Percentiles rank a stretch among this genome's conserved stretches.
Conservation (phyloP, 2,797 vertebrate genomes). For the Nasua narica region DNA sequence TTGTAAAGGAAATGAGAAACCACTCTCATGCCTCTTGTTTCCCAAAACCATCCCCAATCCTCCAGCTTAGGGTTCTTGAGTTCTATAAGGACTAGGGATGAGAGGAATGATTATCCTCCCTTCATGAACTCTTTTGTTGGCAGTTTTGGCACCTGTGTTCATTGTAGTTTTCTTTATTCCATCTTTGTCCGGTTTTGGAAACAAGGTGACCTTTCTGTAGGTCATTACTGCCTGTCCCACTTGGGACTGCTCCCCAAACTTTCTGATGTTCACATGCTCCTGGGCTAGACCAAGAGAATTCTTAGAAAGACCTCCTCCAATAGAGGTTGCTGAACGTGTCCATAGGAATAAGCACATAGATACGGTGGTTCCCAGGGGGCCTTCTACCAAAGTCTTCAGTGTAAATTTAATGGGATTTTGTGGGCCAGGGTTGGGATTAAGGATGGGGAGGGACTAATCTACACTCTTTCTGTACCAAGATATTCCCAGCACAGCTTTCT, state of each 20-base stretch:
- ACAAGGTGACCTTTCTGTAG: background rate
- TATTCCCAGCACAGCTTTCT: background rate
- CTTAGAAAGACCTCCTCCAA: background rate
- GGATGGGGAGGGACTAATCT: background rate
- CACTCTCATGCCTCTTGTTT: background rate
- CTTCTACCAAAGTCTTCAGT: background rate
- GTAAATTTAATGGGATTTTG: background rate
- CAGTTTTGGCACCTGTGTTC: background rate
- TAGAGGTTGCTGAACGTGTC: background rate
- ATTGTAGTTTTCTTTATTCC: background rate
- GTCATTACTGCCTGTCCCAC: background rate
- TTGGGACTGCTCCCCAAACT: background rate
- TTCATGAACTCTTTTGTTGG: background rate
- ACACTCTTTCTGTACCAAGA: background rate
- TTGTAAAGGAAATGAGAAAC: background rate
- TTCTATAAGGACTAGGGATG: background rate
- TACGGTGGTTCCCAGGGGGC: background rate
- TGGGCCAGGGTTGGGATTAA: fast-evolving
- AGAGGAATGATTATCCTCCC: background rate
- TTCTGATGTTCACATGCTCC: background rate
- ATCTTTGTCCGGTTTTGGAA: background rate
- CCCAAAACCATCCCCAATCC: background rate
- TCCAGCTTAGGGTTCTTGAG: background rate
- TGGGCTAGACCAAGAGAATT: background rate
- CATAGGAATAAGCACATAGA: background rate